Conservation (phyloP, 92 coral and sea anemone species). For the Pocillopora grandis region DNA sequence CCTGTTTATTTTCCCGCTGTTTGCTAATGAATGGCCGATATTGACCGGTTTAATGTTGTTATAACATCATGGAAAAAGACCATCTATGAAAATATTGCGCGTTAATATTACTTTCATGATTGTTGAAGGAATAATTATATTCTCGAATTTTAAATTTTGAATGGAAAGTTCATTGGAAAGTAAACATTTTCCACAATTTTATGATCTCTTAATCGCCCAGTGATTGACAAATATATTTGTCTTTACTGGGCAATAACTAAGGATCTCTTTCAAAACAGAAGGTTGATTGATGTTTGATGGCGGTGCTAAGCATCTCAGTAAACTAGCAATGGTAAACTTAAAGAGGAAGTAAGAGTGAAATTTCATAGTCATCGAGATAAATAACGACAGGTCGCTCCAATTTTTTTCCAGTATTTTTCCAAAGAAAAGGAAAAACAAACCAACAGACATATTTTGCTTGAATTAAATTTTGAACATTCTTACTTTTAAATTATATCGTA, state of each 20-base stretch:
- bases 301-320: not conserved
- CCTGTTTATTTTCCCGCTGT: slow-evolving; percentile 1
- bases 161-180: not conserved
- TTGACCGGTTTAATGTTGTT: not conserved
- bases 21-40: not conserved
- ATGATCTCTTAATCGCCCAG: slow-evolving; percentile 5
- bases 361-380: not conserved
- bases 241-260: slow-evolving; percentile 5
- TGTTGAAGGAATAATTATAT: not conserved
- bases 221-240: slow-evolving; percentile 11
- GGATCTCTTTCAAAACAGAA: not conserved
- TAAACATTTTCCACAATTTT: not conserved
- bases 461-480: not conserved
- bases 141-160: not conserved
- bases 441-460: not conserved
- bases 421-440: not conserved
- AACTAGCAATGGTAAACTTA: not conserved
- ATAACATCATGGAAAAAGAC: not conserved
- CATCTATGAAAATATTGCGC: not conserved
- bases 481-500: too few species aligned
- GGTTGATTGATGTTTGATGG: not conserved
- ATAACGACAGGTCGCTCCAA: not conserved
- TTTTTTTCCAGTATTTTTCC: not conserved
- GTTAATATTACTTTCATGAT: not conserved
- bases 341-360: not conserved